Conservation (phyloP, 2,888 invertebrate genomes). For the Drosophila rubida region DNA sequence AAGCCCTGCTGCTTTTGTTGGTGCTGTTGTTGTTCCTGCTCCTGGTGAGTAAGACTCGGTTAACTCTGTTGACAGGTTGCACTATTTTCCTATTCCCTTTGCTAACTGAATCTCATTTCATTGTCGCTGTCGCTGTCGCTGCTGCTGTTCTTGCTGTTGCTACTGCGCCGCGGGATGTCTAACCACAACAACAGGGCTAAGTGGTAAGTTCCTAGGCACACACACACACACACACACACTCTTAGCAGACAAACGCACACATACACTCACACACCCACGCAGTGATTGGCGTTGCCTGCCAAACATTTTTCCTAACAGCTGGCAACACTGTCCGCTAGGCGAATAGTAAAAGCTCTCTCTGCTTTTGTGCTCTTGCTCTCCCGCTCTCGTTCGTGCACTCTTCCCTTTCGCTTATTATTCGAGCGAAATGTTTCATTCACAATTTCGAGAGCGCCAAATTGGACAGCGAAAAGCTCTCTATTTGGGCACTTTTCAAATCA, state of each 20-base stretch:
- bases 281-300: slow-evolving; percentile 42
- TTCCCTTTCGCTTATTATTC: slow-evolving; percentile 11
- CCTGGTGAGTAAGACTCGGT: slow-evolving; percentile 87
- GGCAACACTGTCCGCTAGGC: slow-evolving; percentile 52
- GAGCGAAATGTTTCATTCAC: slow-evolving; percentile 63
- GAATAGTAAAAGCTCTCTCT: slow-evolving; percentile 64
- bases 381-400: not conserved
- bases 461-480: slow-evolving; percentile 55
- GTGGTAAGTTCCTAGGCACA: slow-evolving; percentile 81
- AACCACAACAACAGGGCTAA: slow-evolving; percentile 81
- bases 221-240: slow-evolving; percentile 14
- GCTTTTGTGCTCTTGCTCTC: slow-evolving; percentile 6
- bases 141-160: too few species aligned
- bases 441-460: slow-evolving; percentile 64
- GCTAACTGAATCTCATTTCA: slow-evolving; percentile 14
- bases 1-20: slow-evolving; percentile 89
- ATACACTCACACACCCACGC: slow-evolving; percentile 38
- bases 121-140: slow-evolving; percentile 18
- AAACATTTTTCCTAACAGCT: slow-evolving; percentile 41
- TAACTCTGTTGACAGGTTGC: not conserved
- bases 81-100: not conserved
- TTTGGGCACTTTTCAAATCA: slow-evolving; percentile 62
- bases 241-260: slow-evolving; percentile 9
- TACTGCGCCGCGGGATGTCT: slow-evolving; percentile 45
- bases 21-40: slow-evolving; percentile 90